phyloP scores from a whole-genome alignment of 2,888 invertebrate species.

The Zygogramma bicolorata region DNA sequence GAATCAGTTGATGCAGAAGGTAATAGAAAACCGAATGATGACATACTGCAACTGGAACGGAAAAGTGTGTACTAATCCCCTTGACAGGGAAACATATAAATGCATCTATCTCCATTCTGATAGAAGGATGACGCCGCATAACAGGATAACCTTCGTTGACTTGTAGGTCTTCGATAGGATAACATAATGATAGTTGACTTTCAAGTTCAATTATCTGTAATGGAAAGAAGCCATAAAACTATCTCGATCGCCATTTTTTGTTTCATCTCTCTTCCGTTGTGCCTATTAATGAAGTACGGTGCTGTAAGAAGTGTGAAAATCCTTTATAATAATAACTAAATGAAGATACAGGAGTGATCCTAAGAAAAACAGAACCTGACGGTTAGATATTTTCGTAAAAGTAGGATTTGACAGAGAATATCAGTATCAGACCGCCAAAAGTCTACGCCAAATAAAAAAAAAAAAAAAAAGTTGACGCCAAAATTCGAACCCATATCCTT shows the following conservation, averaged over 20 bases:
- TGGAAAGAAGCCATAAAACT: constrained; percentile 28
- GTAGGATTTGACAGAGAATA: too few species aligned
- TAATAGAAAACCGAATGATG: too few species aligned
- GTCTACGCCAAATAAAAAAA: too few species aligned
- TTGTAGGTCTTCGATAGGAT: constrained; percentile 24
- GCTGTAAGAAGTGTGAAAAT: background rate
- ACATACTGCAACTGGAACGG: too few species aligned
- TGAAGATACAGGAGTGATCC: too few species aligned
- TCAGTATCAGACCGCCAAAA: too few species aligned
- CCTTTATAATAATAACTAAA: background rate
- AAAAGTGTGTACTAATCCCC: too few species aligned
- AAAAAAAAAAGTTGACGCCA: too few species aligned
- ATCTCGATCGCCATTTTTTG: constrained; percentile 1
- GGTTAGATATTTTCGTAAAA: too few species aligned
- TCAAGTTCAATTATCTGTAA: constrained; percentile 27
- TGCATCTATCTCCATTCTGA: background rate
- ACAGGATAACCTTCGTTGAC: constrained; percentile 1
- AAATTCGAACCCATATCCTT: too few species aligned
- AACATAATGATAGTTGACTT: constrained; percentile 20
- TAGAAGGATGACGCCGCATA: background rate
- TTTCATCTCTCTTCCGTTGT: constrained; percentile 10
- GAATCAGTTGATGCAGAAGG: too few species aligned
- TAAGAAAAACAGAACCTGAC: too few species aligned
- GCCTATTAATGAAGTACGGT: constrained; percentile 2
- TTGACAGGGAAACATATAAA: background rate